phyloP scores from a whole-genome alignment of 2,797 vertebrate genomes.

The Clarias laeviceps region DNA sequence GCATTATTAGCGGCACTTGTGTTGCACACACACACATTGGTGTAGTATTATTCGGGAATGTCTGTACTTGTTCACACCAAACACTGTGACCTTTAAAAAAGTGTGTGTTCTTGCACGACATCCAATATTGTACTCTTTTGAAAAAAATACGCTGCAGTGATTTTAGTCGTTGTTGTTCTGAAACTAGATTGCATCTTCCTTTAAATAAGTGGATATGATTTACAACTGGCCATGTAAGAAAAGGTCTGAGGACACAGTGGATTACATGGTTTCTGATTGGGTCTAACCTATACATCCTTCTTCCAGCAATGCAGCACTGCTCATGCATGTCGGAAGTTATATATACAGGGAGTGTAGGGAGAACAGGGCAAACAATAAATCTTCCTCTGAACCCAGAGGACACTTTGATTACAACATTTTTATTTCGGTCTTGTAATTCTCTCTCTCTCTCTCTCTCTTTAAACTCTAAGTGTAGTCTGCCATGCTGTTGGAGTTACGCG shows the following conservation, averaged over 20 bases:
- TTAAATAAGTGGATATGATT: neutral
- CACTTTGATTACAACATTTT: constrained; percentile 24
- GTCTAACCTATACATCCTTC: neutral
- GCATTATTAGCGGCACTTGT: neutral
- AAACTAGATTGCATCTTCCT: neutral
- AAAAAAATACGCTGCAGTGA: neutral
- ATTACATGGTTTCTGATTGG: constrained; percentile 6
- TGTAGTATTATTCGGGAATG: neutral
- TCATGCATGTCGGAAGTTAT: neutral
- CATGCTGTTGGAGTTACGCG: neutral
- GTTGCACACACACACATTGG: neutral
- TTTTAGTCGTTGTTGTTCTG: neutral
- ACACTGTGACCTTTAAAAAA: constrained; percentile 19
- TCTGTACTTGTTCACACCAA: neutral
- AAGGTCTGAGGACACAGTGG: neutral
- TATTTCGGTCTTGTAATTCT: constrained; percentile 13
- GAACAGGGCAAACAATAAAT: constrained; percentile 11
- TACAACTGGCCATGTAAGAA: neutral
- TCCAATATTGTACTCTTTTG: neutral
- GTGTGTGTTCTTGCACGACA: neutral
- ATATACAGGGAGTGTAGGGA: constrained; percentile 6
- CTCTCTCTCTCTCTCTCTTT: neutral
- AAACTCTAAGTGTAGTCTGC: neutral
- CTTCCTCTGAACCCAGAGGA: neutral
- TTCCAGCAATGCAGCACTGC: neutral